These are phyloP conservation scores for Trachemys scripta DNA, from an alignment of 2,113 vertebrate genomes.

Conservation along the genomic window DNA sequence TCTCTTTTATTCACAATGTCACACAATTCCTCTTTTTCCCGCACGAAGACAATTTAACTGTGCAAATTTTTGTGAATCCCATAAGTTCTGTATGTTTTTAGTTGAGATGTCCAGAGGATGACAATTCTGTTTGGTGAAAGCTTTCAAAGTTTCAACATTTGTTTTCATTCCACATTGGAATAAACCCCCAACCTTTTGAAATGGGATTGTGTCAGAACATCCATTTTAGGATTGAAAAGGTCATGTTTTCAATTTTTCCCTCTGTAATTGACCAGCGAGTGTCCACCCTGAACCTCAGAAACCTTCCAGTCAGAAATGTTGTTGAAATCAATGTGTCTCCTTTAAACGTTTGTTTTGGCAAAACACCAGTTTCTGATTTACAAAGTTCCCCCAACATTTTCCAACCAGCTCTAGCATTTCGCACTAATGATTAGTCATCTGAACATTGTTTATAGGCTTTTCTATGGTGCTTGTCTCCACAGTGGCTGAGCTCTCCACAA, in stretches of 20 bases:
- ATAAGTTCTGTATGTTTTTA: not conserved
- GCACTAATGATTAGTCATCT: not conserved
- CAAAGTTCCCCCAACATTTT: not conserved
- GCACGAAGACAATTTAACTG: not conserved
- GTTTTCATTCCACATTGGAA: not conserved
- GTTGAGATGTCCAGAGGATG: not conserved
- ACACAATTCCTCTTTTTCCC: not conserved
- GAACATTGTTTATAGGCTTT: not conserved
- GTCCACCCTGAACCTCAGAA: not conserved
- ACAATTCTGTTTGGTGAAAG: not conserved
- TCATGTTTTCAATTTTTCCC: not conserved
- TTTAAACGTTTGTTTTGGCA: not conserved
- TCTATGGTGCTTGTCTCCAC: not conserved
- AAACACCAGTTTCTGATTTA: not conserved
- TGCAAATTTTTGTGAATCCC: not conserved
- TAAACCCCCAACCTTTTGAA: not conserved
- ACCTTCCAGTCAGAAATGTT: not conserved
- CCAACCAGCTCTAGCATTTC: not conserved
- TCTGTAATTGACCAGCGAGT: not conserved
- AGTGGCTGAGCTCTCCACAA: not conserved
- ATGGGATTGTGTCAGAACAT: not conserved
- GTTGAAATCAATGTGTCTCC: not conserved
- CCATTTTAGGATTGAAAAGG: not conserved
- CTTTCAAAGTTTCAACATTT: not conserved
- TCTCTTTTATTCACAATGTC: not conserved